Base-by-base conservation (phyloP, 2,797 vertebrate genomes). In the Pseudomugil gertrudae region DNA sequence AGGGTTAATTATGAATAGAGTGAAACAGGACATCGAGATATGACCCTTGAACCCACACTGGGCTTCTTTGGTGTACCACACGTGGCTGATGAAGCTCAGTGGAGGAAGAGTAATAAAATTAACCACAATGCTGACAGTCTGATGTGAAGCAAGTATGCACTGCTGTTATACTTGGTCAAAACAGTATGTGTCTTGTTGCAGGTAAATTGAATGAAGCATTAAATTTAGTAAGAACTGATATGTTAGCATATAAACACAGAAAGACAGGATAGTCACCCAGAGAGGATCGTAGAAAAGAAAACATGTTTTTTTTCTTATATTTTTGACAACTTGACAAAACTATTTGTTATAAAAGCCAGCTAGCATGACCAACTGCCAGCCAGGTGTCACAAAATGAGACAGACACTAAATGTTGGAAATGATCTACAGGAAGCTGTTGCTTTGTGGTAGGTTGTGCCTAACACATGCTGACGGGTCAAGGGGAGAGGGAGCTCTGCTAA, bases 1-100 rank as follows among this genome's bases (percentile, higher is more conserved):
- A 90, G 93, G 94, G 95, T 96, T 97, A 96, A 98, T 96, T 96
- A 91, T 92, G 93, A 85, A 95, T 93, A 88, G 93, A 93, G 94
- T 84, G 79, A 90, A 93, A 92, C 92, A 95, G 95, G 95, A 94
- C 93, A 93, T 89, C 66, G 89, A 89, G 29, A 7, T 84, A 75
- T 40, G 87, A 91, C 90, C 92, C 86, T 69, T 92, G 91, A 93
- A 93, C 85, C 84, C 90, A 84, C 81, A 84, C 83, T 81, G 81
- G 85, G 84, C 50, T 85, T 90, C 85, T 90, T 92, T 89, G 92
- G 94, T 90, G 79, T 84, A 87, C 85, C 88, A 89, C 93, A 90
- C 83, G 81, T 93, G 94, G 92, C 91, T 76, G 21, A 15, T 24
- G 3, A 38, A 64, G 43, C 51, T 43, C 45, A 58, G 59, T 52